Conservation (phyloP, 2,888 invertebrate species). For the Drosophila affinis region DNA sequence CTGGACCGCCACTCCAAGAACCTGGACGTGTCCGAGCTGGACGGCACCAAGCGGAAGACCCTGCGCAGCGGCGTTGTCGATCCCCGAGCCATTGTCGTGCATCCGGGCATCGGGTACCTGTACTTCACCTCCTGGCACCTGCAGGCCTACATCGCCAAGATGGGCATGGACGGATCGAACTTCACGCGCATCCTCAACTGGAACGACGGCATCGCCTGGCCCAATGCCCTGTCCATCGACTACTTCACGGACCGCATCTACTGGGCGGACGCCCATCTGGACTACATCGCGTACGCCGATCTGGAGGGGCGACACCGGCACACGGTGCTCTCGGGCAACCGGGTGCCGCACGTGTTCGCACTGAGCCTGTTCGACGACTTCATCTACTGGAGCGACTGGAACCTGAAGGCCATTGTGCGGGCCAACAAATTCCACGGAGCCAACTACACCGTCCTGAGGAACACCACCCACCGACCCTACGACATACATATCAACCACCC, state of each 20-base stretch:
- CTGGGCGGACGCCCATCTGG: conserved; percentile 99
- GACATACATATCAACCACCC: conserved; percentile 97
- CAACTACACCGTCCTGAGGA: conserved; percentile 89
- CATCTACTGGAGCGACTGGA: conserved; percentile 99
- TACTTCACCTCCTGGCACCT: conserved; percentile 98
- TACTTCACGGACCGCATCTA: conserved; percentile 97
- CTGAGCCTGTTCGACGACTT: conserved; percentile 96
- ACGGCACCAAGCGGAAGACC: conserved; percentile 95
- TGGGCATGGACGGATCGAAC: conserved; percentile 98
- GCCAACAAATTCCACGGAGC: conserved; percentile 96
- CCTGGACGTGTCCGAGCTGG: conserved; percentile 96
- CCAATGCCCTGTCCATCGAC: conserved; percentile 98
- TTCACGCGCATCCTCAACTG: conserved; percentile 94
- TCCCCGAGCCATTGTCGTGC: conserved; percentile 96
- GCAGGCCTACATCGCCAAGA: conserved; percentile 97
- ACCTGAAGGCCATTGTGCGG: conserved; percentile 94
- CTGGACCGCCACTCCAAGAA: conserved; percentile 97
- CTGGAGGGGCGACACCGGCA: conserved; percentile 95
- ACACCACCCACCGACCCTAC: conserved; percentile 97
- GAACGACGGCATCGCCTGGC: conserved; percentile 98
- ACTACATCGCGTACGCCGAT: conserved; percentile 97
- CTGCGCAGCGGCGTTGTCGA: conserved; percentile 94
- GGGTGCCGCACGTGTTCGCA: conserved; percentile 98
- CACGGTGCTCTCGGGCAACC: conserved; percentile 90
- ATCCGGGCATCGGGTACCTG: conserved; percentile 96